phyloP scores from a whole-genome alignment of 1,140 invertebrate species.

The Oryctes rhinoceros region DNA sequence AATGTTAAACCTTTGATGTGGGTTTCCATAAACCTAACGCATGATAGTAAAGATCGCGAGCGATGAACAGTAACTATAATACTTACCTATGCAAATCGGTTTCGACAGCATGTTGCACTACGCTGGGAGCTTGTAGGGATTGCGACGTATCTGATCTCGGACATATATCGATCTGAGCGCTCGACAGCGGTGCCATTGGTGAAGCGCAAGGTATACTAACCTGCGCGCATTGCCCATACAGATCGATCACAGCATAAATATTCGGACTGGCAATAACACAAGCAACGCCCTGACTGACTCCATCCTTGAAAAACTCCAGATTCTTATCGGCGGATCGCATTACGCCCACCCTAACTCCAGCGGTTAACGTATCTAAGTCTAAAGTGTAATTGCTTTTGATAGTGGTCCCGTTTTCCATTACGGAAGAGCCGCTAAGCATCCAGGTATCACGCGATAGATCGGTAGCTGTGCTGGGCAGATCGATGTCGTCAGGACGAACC shows the following conservation, averaged over 20 bases:
- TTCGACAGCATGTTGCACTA: slow-evolving; percentile 53
- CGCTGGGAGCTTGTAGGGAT: slow-evolving; percentile 55
- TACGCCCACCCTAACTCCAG: slow-evolving; percentile 84
- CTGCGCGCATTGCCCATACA: slow-evolving; percentile 94
- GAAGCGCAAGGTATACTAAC: slow-evolving; percentile 67
- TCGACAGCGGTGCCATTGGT: slow-evolving; percentile 51
- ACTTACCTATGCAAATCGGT: slow-evolving; percentile 53
- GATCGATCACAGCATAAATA: slow-evolving; percentile 93
- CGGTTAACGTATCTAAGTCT: slow-evolving; percentile 81
- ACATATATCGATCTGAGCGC: slow-evolving; percentile 48
- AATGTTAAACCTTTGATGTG: slow-evolving; percentile 78
- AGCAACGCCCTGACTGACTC: slow-evolving; percentile 88
- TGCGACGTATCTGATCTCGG: slow-evolving; percentile 57
- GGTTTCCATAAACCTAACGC: slow-evolving; percentile 68
- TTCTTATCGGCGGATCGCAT: slow-evolving; percentile 86
- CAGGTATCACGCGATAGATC: slow-evolving; percentile 92
- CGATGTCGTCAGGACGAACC: slow-evolving; percentile 86
- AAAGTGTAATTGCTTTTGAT: slow-evolving; percentile 84
- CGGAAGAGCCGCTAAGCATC: slow-evolving; percentile 85
- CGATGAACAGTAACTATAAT: not conserved
- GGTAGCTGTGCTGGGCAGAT: slow-evolving; percentile 89
- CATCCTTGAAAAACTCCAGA: slow-evolving; percentile 91
- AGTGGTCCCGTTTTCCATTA: slow-evolving; percentile 85
- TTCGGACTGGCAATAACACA: slow-evolving; percentile 82
- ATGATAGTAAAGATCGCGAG: not conserved